Conservation (phyloP, 37 sponge, comb jelly and placozoan species). For the Petrosia ficiformis region DNA sequence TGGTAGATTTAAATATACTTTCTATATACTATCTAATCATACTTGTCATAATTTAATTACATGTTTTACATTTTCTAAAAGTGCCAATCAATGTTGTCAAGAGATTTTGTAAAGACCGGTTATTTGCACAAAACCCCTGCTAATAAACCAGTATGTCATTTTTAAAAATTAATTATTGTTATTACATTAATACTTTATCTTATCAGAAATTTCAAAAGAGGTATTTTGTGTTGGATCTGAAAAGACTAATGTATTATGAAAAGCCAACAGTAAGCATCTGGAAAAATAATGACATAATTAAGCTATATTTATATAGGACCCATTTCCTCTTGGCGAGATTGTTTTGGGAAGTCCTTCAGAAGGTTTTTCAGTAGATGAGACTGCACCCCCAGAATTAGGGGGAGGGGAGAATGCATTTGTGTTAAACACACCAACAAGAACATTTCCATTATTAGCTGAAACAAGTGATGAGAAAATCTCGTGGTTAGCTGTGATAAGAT, state of each 20-base stretch:
- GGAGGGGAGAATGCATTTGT: constrained; percentile 66
- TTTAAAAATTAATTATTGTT: background rate
- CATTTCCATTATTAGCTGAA: constrained; percentile 62
- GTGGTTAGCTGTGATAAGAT: constrained; percentile 51
- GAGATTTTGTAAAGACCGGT: constrained; percentile 71
- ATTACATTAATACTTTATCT: background rate
- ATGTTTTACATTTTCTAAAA: background rate
- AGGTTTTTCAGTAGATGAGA: constrained; percentile 65
- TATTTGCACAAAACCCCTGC: constrained; percentile 76
- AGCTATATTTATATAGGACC: constrained; percentile 33
- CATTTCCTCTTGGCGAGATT: constrained; percentile 82
- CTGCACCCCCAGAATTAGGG: constrained; percentile 48
- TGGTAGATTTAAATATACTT: no score
- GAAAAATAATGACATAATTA: background rate
- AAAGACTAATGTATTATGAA: constrained; percentile 67
- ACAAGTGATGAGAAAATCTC: constrained; percentile 58
- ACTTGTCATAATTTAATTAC: background rate
- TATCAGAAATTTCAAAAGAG: constrained; percentile 69
- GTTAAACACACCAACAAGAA: constrained; percentile 61
- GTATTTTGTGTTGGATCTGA: constrained; percentile 66
- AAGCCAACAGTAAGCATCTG: constrained; percentile 58
- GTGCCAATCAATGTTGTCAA: constrained; percentile 29
- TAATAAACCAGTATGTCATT: constrained; percentile 46
- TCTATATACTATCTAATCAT: no score
- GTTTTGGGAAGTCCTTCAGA: constrained; percentile 54